phyloP scores from a whole-genome alignment of 2,113 vertebrate genomes.

The Bolborhynchus lineola region DNA sequence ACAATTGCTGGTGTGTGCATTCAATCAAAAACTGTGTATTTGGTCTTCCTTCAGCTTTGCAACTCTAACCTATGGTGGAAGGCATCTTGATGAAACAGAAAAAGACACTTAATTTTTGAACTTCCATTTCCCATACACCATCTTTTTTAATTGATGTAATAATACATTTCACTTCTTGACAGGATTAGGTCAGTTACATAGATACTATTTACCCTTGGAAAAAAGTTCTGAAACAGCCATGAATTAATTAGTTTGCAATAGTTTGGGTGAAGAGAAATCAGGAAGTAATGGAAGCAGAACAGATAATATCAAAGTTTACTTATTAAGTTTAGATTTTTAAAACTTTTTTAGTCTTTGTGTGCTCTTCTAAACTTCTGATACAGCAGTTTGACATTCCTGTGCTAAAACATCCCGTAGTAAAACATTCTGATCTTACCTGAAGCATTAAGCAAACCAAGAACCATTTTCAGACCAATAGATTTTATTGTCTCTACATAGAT shows the following conservation, averaged over 20 bases:
- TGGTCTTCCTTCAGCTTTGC: background rate
- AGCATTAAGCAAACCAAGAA: background rate
- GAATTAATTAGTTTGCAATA: background rate
- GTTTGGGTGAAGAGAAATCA: background rate
- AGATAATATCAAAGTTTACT: background rate
- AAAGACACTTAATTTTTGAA: background rate
- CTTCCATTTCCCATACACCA: background rate
- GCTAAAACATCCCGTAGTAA: background rate
- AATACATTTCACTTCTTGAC: background rate
- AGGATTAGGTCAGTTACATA: background rate
- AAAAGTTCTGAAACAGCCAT: background rate
- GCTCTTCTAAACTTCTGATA: background rate
- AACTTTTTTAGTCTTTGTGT: background rate
- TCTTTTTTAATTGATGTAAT: background rate
- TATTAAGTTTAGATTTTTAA: background rate
- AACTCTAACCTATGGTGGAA: background rate
- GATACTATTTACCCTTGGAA: background rate
- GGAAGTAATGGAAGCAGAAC: background rate
- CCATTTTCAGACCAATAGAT: slow-evolving; percentile 55
- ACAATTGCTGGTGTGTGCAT: background rate
- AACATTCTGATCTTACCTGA: background rate
- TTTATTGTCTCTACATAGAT: slow-evolving; percentile 33
- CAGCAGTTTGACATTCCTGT: background rate
- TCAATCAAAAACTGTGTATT: background rate
- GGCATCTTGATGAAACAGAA: background rate